Conservation (phyloP, 1,140 invertebrate genomes). For the Polypedilum pembai region DNA sequence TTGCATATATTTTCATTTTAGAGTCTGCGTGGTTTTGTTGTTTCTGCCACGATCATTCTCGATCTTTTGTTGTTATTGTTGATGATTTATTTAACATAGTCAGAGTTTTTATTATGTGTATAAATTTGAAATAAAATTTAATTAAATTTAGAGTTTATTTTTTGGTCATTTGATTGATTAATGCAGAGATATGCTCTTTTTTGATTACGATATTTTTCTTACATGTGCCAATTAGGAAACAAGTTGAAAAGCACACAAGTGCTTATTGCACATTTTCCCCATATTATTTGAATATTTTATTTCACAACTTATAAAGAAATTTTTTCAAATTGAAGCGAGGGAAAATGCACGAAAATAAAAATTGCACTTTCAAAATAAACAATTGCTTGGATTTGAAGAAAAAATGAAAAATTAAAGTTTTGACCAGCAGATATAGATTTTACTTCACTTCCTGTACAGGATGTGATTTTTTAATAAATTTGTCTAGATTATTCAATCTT, state of each 20-base stretch:
- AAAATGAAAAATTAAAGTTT: background rate
- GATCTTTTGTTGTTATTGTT: background rate
- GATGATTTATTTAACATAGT: slow-evolving; percentile 21
- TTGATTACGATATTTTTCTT: background rate
- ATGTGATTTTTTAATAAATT: background rate
- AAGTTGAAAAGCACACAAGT: too few species aligned
- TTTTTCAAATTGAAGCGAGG: background rate
- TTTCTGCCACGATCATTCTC: background rate
- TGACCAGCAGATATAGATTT: background rate
- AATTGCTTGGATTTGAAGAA: background rate
- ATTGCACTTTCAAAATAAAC: slow-evolving; percentile 6
- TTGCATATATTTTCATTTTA: slow-evolving; percentile 19
- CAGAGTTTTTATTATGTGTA: background rate
- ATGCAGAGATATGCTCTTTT: background rate
- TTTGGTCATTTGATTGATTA: slow-evolving; percentile 1
- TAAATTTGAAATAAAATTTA: background rate
- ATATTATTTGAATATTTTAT: too few species aligned
- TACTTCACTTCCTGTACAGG: background rate
- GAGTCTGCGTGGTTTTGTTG: background rate
- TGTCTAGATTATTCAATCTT: slow-evolving; percentile 22
- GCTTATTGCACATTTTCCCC: too few species aligned
- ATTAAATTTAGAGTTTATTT: background rate
- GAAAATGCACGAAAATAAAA: slow-evolving; percentile 2
- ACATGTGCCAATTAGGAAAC: background rate
- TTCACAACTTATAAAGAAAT: too few species aligned